phyloP scores from a whole-genome alignment of 2,797 vertebrate genomes.

The Erpetoichthys calabaricus region DNA sequence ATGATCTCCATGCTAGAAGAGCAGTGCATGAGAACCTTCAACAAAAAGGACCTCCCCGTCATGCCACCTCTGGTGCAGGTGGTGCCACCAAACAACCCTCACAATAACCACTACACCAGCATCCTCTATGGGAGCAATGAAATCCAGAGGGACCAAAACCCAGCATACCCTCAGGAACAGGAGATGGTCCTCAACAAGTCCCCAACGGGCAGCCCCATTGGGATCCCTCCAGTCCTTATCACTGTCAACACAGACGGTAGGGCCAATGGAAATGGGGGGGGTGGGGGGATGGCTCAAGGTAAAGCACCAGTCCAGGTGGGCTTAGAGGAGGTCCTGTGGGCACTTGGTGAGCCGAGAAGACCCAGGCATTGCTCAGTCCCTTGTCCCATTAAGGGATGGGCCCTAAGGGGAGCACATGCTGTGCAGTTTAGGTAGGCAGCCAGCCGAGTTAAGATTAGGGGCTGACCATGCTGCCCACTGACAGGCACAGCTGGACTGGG shows the following conservation, averaged over 20 bases:
- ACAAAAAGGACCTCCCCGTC: slow-evolving; percentile 57
- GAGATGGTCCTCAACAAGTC: slow-evolving; percentile 57
- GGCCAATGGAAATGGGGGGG: slow-evolving; percentile 15
- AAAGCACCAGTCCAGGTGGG: too few species aligned
- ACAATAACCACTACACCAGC: slow-evolving; percentile 63
- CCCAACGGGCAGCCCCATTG: slow-evolving; percentile 72
- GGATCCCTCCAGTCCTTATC: slow-evolving; percentile 62
- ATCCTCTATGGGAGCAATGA: slow-evolving; percentile 69
- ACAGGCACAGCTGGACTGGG: too few species aligned
- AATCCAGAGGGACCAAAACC: slow-evolving; percentile 76
- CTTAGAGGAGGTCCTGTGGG: too few species aligned
- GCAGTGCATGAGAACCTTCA: slow-evolving; percentile 70
- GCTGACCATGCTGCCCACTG: too few species aligned
- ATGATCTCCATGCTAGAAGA: slow-evolving; percentile 79
- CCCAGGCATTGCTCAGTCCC: too few species aligned
- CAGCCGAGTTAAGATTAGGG: too few species aligned
- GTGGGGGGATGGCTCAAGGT: not conserved
- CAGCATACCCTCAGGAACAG: slow-evolving; percentile 56
- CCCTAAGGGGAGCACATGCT: too few species aligned
- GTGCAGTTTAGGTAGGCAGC: too few species aligned
- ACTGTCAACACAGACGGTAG: slow-evolving; percentile 79
- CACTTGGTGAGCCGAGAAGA: too few species aligned
- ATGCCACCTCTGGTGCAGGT: slow-evolving; percentile 90
- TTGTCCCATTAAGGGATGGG: too few species aligned
- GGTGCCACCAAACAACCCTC: slow-evolving; percentile 76